Evolutionary conservation across 2,797 vertebrate species (phyloP), one percentile per base, ranked within the genome.

Genomic region (Cirrhinus mrigala): DNA sequence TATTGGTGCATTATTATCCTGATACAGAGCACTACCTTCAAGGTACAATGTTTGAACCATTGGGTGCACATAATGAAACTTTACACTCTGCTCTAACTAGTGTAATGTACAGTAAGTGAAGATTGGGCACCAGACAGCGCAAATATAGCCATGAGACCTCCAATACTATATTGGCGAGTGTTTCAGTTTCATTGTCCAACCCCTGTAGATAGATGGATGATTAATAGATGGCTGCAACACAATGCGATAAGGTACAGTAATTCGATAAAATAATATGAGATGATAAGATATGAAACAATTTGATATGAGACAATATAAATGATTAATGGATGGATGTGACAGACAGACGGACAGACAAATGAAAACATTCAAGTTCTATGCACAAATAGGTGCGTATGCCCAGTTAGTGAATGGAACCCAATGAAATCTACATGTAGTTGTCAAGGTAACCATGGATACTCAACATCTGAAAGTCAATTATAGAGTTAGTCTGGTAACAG

Each of bases 381-480:
- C 74, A 40, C 12, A 77, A 58, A 77, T 40, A 76, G 20, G 3
- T 56, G 20, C 1, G 7, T n/a, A 76, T 37, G 29, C 74, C 20
- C 29, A n/a, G 27, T 37, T 33, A 75, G 27, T 76, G 50, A 76
- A 76, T 58, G 52, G 56, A n/a, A 37, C 52, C 6, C 52, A 58
- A 56, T 71, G 24, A 46, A 56, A 46, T 82, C 18, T 37, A 50
- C 70, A n/a, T 37, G 22, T 27, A 60, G 75, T 60, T 84, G 40
- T 69, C 14, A 56, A 37, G 29, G 75, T 44, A 70, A 84, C 79
- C 29, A 33, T 70, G 18, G 50, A 70, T 24, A 81, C 44, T 50
- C 18, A 62, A 62, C 20, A 29, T 50, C 27, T 50, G 46, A 75
- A 62, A 75, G 70, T 40, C 70, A 74, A 50, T 74, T 73, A 73